Evolutionary conservation across 2,113 vertebrate species (phyloP).

Genomic region (Archilochus colubris): DNA sequence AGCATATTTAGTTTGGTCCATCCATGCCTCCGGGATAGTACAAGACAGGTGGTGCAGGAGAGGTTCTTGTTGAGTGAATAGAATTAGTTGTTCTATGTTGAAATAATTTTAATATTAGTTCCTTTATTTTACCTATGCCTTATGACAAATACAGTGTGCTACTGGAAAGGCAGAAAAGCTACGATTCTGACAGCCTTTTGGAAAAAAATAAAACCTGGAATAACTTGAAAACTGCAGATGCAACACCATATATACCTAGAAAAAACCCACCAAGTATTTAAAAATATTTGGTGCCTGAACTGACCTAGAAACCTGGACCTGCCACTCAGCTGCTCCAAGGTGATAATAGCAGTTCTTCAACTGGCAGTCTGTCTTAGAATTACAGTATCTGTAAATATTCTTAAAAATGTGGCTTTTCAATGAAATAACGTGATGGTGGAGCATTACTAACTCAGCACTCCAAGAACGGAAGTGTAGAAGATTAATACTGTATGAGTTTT

Average conservation of each 20-base stretch:
- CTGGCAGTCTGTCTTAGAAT: not conserved
- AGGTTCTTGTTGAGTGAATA: not conserved
- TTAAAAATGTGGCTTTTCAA: not conserved
- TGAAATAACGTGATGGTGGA: not conserved
- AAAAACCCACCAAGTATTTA: not conserved
- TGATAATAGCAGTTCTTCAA: not conserved
- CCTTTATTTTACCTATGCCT: not conserved
- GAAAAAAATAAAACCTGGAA: not conserved
- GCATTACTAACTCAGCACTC: slow-evolving; percentile 41
- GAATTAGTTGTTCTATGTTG: not conserved
- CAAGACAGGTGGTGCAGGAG: not conserved
- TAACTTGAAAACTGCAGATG: not conserved
- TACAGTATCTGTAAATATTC: not conserved
- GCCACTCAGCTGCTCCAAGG: not conserved
- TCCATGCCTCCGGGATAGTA: not conserved
- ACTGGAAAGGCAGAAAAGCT: not conserved
- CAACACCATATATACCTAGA: fast-evolving
- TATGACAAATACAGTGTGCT: not conserved
- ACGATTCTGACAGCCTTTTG: not conserved
- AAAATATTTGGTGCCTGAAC: not conserved
- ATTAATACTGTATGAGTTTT: slow-evolving; percentile 44
- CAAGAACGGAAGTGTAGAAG: slow-evolving; percentile 43
- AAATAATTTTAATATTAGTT: not conserved
- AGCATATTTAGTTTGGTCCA: not conserved
- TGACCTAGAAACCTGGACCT: not conserved